Conservation (phyloP, 1,140 invertebrate species). For the Saccostrea glomerata region DNA sequence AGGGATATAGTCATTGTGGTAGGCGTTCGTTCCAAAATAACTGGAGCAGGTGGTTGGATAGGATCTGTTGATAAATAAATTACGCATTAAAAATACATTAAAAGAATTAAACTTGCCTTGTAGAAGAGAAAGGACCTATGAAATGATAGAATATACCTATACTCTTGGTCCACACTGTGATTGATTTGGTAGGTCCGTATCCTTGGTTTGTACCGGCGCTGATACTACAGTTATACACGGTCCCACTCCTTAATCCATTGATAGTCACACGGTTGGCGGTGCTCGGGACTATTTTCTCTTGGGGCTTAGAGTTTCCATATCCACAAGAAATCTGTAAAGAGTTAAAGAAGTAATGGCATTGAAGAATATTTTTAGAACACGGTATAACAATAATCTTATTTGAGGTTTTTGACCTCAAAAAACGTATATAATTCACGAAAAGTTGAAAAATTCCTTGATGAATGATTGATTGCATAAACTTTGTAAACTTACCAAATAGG, state of each 20-base stretch:
- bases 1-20: constrained; percentile 66
- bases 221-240: constrained; percentile 86
- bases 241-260: constrained; percentile 85
- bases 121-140: too few relatives aligned
- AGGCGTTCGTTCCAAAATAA: constrained; percentile 59
- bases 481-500: constrained; percentile 60
- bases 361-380: neutral
- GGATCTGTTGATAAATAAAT: constrained; percentile 57
- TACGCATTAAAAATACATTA: neutral
- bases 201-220: constrained; percentile 83
- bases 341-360: neutral
- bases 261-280: constrained; percentile 53
- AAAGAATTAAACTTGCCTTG: too few relatives aligned
- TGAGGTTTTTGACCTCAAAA: neutral
- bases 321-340: neutral
- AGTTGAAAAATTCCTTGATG: neutral
- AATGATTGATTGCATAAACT: too few relatives aligned
- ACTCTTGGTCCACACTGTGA: constrained; percentile 83
- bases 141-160: constrained; percentile 56
- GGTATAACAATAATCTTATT: neutral
- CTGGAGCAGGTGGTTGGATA: constrained; percentile 57
- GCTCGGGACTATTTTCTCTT: neutral
- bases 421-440: neutral
- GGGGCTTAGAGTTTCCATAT: neutral
- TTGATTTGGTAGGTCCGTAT: constrained; percentile 81